Evolutionary conservation across 2,113 vertebrate genomes (phyloP).

Genomic region (Myanophis thanlyinensis): DNA sequence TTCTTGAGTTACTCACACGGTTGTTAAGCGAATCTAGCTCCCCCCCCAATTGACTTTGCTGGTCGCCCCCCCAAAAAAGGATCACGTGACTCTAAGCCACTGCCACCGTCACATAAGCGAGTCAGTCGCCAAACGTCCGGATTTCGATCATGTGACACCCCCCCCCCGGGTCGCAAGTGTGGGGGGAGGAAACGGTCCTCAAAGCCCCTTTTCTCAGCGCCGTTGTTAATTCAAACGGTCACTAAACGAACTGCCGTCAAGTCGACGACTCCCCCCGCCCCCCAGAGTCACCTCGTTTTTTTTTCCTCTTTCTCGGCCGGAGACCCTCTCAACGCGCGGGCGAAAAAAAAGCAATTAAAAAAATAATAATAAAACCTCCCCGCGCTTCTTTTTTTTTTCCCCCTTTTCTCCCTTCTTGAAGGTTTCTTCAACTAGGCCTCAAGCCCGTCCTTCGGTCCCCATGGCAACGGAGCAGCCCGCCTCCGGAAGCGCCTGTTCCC

Average conservation of each 20-base stretch:
- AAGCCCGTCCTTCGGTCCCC: background rate
- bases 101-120: background rate
- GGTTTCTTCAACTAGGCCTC: fast-evolving
- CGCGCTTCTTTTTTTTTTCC: too few species aligned
- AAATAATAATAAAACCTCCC: background rate
- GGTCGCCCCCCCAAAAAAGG: background rate
- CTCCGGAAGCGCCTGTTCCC: background rate
- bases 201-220: background rate
- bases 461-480: background rate
- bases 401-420: background rate
- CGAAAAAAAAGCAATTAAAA: too few species aligned
- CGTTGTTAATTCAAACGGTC: background rate
- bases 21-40: background rate
- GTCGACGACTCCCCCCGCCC: background rate
- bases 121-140: background rate
- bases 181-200: background rate
- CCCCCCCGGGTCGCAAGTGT: background rate
- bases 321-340: background rate
- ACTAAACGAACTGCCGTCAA: background rate
- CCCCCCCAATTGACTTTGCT: background rate
- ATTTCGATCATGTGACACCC: background rate
- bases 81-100: background rate
- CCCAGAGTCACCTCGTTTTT: background rate
- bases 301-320: background rate
- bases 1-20: background rate